phyloP scores from a whole-genome alignment of 1,140 invertebrate species.

The Bombus consobrinus region DNA sequence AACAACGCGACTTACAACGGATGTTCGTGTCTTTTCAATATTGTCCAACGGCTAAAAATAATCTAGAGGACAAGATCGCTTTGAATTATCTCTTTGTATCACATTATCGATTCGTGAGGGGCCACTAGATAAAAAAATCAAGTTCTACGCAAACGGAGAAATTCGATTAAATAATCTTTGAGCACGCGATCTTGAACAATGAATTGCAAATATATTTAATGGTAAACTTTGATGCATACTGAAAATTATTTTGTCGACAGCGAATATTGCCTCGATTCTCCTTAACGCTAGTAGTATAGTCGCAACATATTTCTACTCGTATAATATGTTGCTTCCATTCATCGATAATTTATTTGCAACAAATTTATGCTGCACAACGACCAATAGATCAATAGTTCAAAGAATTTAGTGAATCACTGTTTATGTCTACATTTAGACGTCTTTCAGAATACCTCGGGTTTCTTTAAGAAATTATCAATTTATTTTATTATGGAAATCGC shows the following conservation, averaged over 20 bases:
- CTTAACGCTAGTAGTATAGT: too few relatives aligned
- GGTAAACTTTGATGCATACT: too few relatives aligned
- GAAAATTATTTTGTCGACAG: too few relatives aligned
- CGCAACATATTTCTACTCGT: neutral
- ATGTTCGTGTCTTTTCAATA: neutral
- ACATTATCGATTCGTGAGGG: neutral
- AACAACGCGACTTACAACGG: neutral
- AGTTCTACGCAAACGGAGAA: too few relatives aligned
- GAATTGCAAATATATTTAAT: too few relatives aligned
- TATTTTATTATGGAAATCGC: neutral
- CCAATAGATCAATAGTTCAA: neutral
- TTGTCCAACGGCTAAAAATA: constrained; percentile 7
- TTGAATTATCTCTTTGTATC: neutral
- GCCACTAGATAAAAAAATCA: too few relatives aligned
- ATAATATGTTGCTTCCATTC: neutral
- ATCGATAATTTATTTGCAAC: neutral
- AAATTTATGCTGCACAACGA: neutral
- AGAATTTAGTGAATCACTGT: neutral
- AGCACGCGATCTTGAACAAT: too few relatives aligned
- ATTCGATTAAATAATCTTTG: too few relatives aligned
- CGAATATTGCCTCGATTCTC: too few relatives aligned
- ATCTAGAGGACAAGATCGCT: neutral
- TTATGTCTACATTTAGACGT: neutral
- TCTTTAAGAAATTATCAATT: neutral
- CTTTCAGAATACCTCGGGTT: neutral